phyloP scores from a whole-genome alignment of 2,113 vertebrate genomes.

The Sus scrofa region DNA sequence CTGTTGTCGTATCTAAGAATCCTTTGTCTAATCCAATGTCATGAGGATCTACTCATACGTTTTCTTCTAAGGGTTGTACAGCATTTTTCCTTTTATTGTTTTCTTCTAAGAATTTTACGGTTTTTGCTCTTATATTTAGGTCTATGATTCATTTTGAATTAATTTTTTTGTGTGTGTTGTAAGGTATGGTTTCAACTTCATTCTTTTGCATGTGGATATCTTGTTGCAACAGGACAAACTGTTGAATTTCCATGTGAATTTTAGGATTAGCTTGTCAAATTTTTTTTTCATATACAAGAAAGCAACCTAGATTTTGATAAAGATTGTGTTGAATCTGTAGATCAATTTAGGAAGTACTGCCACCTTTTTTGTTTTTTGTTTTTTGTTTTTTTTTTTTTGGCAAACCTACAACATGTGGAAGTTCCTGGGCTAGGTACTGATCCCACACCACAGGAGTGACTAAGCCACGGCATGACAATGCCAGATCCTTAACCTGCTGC shows the following conservation, averaged over 20 bases:
- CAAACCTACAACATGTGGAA: too few relatives aligned
- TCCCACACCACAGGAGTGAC: too few relatives aligned
- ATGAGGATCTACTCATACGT: background rate
- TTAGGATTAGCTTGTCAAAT: background rate
- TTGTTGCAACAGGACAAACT: background rate
- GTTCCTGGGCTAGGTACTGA: too few relatives aligned
- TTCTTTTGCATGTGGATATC: background rate
- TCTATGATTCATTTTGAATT: background rate
- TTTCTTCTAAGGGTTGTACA: background rate
- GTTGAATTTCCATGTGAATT: background rate
- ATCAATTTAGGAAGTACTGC: background rate
- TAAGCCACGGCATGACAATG: too few relatives aligned
- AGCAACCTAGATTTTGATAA: background rate
- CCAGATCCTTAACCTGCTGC: too few relatives aligned
- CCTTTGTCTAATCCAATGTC: background rate
- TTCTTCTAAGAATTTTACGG: background rate
- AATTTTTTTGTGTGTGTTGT: background rate
- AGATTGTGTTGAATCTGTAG: background rate
- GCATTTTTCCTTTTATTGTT: background rate
- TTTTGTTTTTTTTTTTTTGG: too few relatives aligned
- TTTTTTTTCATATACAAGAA: background rate
- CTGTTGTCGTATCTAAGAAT: background rate
- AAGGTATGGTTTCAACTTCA: background rate
- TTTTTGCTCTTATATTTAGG: background rate
- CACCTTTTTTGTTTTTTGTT: background rate